These are phyloP conservation scores for Rachycentron canadum DNA, from an alignment of 2,797 vertebrate genomes.

Conservation along the genomic window DNA sequence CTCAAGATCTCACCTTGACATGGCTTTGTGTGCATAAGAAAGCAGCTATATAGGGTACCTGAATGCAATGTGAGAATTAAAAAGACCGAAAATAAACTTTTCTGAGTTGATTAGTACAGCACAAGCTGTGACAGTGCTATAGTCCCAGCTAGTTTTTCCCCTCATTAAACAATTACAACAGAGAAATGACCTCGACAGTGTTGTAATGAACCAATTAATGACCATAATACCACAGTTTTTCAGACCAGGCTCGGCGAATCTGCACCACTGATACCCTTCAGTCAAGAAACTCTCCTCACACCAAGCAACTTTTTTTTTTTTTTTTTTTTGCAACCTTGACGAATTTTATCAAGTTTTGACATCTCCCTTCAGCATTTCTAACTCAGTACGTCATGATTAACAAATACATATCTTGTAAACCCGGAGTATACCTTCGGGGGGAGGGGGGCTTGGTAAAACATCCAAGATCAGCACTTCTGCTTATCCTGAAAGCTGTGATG, in stretches of 20 bases:
- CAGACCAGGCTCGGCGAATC: neutral
- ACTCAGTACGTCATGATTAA: conserved; percentile 45
- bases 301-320: conserved; percentile 18
- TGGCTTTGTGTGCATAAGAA: neutral
- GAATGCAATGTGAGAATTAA: neutral
- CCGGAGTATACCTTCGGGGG: conserved; percentile 46
- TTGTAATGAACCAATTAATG: conserved; percentile 1
- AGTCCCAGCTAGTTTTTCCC: neutral
- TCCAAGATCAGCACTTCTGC: conserved; percentile 64
- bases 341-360: conserved; percentile 32
- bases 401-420: conserved; percentile 50
- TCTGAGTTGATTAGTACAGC: neutral
- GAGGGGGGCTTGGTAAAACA: conserved; percentile 51
- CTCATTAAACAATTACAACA: neutral
- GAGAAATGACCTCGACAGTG: neutral
- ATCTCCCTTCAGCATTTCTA: conserved; percentile 46
- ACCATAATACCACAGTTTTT: neutral
- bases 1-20: conserved; percentile 3
- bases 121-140: neutral
- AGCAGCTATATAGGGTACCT: neutral
- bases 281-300: neutral
- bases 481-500: conserved; percentile 60
- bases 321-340: conserved; percentile 17
- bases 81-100: neutral
- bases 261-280: neutral